Evolutionary conservation across 2,797 vertebrate genomes (phyloP).

Genomic region (Manis crassicaudata): DNA sequence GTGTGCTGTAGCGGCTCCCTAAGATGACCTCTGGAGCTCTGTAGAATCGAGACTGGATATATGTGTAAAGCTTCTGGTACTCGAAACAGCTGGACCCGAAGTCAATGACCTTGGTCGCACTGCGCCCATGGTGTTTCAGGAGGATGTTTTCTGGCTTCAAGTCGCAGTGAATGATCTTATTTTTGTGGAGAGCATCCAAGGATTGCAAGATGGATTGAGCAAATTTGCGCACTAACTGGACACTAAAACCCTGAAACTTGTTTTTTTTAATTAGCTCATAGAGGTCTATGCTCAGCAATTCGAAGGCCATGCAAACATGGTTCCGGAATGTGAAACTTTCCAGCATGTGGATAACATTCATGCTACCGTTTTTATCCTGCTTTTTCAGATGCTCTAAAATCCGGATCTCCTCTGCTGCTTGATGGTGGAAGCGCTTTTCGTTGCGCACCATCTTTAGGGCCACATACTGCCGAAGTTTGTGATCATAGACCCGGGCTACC

Average conservation of each 20-base stretch:
- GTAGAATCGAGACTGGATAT: slow-evolving; percentile 99
- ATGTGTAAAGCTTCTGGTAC: slow-evolving; percentile 98
- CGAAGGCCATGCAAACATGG: slow-evolving; percentile 99
- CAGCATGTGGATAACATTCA: slow-evolving; percentile 98
- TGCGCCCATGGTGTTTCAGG: slow-evolving; percentile 97
- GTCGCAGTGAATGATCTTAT: slow-evolving; percentile 99
- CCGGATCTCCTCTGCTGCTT: slow-evolving; percentile 97
- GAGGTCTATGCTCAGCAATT: slow-evolving; percentile 97
- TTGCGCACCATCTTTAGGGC: slow-evolving; percentile 99
- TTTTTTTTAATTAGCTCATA: slow-evolving; percentile 99
- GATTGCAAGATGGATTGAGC: slow-evolving; percentile 98
- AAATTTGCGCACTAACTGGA: slow-evolving; percentile 97
- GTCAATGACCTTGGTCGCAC: slow-evolving; percentile 99
- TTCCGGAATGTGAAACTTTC: slow-evolving; percentile 98
- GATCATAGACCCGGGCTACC: slow-evolving; percentile 98
- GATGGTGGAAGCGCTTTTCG: slow-evolving; percentile 97
- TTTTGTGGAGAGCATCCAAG: slow-evolving; percentile 93
- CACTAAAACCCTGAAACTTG: slow-evolving; percentile 98
- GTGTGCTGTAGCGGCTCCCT: slow-evolving; percentile 95
- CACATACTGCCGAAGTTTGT: slow-evolving; percentile 96
- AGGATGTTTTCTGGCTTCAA: slow-evolving; percentile 99
- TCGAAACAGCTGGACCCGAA: slow-evolving; percentile 99
- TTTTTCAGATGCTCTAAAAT: slow-evolving; percentile 98
- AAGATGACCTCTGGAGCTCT: slow-evolving; percentile 97
- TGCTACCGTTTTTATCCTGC: slow-evolving; percentile 95